Evolutionary conservation across 2,113 vertebrate genomes (phyloP), one percentile per base, ranked within the genome.

Genomic region (Cyphomyrus plagiostoma): DNA sequence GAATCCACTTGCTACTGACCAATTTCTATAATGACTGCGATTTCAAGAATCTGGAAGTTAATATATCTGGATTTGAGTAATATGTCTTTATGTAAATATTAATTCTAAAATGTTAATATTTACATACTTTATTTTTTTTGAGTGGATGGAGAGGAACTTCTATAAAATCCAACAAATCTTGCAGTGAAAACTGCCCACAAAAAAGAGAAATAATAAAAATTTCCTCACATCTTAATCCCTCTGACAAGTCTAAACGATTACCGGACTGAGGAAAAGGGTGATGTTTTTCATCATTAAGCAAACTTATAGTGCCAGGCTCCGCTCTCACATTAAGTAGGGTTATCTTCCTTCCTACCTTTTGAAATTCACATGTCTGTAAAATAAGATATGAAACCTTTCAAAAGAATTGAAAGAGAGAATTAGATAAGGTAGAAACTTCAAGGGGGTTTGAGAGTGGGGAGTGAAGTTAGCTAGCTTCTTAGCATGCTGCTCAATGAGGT

Each of bases 251-350:
- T 2, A 42, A 56, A 83, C 17, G 80, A 91, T 77, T 88, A 88
- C 46, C 66, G 49, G 21, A 53, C 1, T 21, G 35, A 42, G 26
- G 30, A 89, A 53, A 89, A 52, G 49, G 88, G 3, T 82, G 10
- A 53, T 89, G 49, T 56, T 89, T 89, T 89, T 45, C 53, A 42
- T 84, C 23, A 46, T 49, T 58, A 52, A 89, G 39, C 53, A 58
- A 45, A n/a, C 35, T 53, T 62, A 30, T 13, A 53, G 56, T 84
- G 10, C 49, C 88, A 82, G 42, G 49, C 26, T 45, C 17, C 15
- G 1, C 77, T 58, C 50, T 21, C 23, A 58, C n/a, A 15, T 10
- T 19, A 13, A 35, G 11, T 35, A 74, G 8, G 26, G 3, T 30
- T 74, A 62, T 62, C 56, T 8, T 62, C 21, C 56, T 49, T 53